Percentiles rank a stretch among this genome's conserved stretches.
These are phyloP conservation scores for Rutilus rutilus DNA, from an alignment of 2,113 vertebrate species.

Conservation along the genomic window DNA sequence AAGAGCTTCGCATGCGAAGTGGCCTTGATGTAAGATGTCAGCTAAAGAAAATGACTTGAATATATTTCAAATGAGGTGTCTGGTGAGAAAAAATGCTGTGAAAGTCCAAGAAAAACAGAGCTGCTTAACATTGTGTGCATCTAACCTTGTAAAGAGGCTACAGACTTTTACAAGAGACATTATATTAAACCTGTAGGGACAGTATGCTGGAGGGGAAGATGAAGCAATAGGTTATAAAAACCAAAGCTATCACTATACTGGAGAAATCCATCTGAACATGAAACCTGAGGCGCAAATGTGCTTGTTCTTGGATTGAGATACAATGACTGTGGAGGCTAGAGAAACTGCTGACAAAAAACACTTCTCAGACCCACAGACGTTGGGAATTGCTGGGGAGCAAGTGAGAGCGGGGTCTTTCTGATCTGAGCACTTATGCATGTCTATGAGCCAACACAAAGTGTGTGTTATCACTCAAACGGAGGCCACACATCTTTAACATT, in stretches of 20 bases:
- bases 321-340: background rate
- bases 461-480: slow-evolving; percentile 11
- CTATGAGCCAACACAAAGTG: slow-evolving; percentile 57
- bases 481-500: background rate
- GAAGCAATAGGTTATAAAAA: slow-evolving; percentile 58
- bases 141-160: slow-evolving; percentile 14
- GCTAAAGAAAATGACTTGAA: slow-evolving; percentile 7
- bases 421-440: slow-evolving; percentile 51
- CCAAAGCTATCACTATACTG: slow-evolving; percentile 40
- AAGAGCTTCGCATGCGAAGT: slow-evolving; percentile 49
- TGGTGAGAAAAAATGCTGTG: slow-evolving; percentile 37
- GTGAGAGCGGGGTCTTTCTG: slow-evolving; percentile 50
- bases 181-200: slow-evolving; percentile 54
- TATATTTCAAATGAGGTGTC: slow-evolving; percentile 45
- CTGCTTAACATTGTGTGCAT: slow-evolving; percentile 6
- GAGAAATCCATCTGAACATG: slow-evolving; percentile 48
- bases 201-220: slow-evolving; percentile 51
- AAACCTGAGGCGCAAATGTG: background rate
- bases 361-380: slow-evolving; percentile 27
- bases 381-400: slow-evolving; percentile 54
- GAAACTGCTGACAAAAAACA: background rate
- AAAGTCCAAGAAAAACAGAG: slow-evolving; percentile 49
- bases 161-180: slow-evolving; percentile 14
- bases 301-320: background rate
- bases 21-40: slow-evolving; percentile 33